Conservation (phyloP, 2,797 vertebrate genomes). For the Emys orbicularis region DNA sequence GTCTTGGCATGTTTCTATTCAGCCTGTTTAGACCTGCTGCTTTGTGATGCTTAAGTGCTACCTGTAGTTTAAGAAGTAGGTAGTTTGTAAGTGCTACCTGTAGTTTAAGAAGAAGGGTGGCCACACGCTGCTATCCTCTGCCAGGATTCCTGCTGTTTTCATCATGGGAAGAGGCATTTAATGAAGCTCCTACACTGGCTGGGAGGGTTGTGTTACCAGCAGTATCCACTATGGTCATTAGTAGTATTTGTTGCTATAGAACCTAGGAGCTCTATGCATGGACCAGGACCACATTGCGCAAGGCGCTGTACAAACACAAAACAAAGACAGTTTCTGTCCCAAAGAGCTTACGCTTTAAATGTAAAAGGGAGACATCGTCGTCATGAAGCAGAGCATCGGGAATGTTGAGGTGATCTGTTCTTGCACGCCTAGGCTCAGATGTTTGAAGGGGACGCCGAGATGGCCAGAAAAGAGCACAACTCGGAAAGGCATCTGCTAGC, state of each 20-base stretch:
- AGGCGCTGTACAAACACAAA: no score
- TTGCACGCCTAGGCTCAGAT: background rate
- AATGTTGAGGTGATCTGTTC: background rate
- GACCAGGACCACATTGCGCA: background rate
- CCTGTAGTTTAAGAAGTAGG: background rate
- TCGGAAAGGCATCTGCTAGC: no score
- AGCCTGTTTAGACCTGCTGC: slow-evolving; percentile 51
- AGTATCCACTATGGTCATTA: background rate
- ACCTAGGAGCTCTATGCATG: background rate
- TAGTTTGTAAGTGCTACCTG: background rate
- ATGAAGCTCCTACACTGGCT: background rate
- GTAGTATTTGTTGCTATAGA: background rate
- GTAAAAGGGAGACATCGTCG: background rate
- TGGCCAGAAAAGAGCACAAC: no score
- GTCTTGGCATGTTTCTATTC: slow-evolving; percentile 52
- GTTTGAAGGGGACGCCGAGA: no score
- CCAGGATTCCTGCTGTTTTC: background rate
- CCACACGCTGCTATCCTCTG: background rate
- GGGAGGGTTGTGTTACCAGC: background rate
- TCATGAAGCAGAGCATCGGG: no score
- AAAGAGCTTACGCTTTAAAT: background rate
- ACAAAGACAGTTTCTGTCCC: no score
- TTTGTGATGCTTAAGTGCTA: slow-evolving; percentile 15
- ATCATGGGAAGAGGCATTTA: background rate
- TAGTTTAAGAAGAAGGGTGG: background rate